Conservation (phyloP, 2,797 vertebrate species). For the Lepidocolaptes lacrymiger region DNA sequence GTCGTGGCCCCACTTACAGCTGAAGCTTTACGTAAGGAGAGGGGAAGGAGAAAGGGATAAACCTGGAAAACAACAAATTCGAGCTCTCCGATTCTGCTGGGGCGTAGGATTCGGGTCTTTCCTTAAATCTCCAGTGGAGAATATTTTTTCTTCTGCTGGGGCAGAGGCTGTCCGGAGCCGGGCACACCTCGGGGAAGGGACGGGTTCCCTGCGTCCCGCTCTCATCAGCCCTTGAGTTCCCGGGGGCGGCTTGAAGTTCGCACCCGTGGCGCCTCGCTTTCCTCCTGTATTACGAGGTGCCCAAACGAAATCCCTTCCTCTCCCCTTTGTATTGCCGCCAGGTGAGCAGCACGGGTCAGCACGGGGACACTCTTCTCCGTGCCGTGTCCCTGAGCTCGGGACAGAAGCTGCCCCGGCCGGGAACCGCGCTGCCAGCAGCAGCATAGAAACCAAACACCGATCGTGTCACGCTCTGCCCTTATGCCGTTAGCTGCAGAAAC, state of each 20-base stretch:
- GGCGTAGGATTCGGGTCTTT: background rate
- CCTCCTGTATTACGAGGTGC: background rate
- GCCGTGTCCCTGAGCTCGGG: background rate
- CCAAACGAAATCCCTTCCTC: conserved; percentile 11
- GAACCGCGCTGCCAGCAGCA: background rate
- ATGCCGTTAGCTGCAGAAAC: conserved; percentile 45
- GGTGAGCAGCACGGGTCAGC: background rate
- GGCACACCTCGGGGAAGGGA: background rate
- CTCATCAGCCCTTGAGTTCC: background rate
- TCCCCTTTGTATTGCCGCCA: background rate
- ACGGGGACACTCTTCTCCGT: background rate
- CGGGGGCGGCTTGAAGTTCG: background rate
- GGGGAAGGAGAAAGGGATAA: background rate
- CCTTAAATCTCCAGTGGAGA: background rate
- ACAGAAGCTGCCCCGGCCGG: background rate
- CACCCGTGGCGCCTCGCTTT: background rate
- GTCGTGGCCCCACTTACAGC: background rate
- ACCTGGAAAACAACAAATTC: background rate
- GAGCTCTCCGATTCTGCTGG: too few species aligned
- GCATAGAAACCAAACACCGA: background rate
- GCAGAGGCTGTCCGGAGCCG: background rate
- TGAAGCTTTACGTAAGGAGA: background rate
- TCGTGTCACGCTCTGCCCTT: conserved; percentile 33
- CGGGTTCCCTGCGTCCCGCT: background rate
- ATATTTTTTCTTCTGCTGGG: background rate